Base-by-base conservation (phyloP, 2,888 invertebrate genomes). In the Eupithecia dodoneata region DNA sequence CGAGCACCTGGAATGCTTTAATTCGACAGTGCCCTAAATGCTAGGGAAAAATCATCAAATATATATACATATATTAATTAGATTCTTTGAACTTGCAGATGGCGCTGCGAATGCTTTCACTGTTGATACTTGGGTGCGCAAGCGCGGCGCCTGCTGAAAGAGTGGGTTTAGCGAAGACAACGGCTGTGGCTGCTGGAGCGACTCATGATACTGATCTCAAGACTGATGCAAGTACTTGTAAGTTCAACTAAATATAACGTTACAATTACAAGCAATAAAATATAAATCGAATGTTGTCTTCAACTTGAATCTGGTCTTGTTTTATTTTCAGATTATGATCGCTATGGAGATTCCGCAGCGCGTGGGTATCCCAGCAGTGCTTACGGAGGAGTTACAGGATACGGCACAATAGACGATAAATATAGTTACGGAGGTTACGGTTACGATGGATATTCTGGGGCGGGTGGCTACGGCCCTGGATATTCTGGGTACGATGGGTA, bases 171-270 rank as follows among this genome's bases (percentile, higher is more conserved):
- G 10, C 73, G 12, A 74, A 76, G 41, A 73, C 75, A 44, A 49
- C 72, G 79, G 82, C 71, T 83, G 80, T 79, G 79, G 75, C 73
- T 83, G 10, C 80, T 78, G 74, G 84, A 85, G 76, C 82, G 59
- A 81, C 83, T 66, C 84, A 86, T 73, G 86, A 86, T n/a, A 85
- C 86, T 74, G 94, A 94, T 80, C 86, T 94, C 59, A 90, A 90
- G 82, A 84, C 91, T 18, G 93, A 91, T 52, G 92, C 93, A 2
- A 94, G 92, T 80, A 87, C 85, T 80, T 91, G 94, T 94, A 89
- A 86, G 93, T 87, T 80, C 67, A 55, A 72, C 12, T 0, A 30
- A 69, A 30, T 55, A 18, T 9, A 13, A 59, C 52, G 2, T 55
- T n/a, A 6, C 4, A 44, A 6, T 47, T n/a, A 30, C 65, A 12